phyloP scores from a whole-genome alignment of 2,888 invertebrate species.

The Chrysina gloriosa region DNA sequence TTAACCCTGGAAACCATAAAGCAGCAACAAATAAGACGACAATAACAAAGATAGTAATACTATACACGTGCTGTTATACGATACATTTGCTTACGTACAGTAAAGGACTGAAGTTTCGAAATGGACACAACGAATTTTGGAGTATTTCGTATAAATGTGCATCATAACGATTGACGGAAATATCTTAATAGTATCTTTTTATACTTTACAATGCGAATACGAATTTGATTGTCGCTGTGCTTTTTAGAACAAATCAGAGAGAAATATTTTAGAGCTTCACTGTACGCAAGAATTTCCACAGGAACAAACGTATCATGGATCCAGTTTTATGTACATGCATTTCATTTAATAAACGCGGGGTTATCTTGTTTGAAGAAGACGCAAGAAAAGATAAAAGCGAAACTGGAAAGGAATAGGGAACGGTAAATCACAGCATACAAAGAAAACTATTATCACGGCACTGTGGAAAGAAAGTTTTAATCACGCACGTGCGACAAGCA shows the following conservation, averaged over 20 bases:
- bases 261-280: not conserved
- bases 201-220: too few species aligned
- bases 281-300: not conserved
- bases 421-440: not conserved
- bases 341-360: constrained; percentile 8
- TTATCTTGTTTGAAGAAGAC: constrained; percentile 29
- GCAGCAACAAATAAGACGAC: constrained; percentile 4
- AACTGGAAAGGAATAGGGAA: constrained; percentile 14
- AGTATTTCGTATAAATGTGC: too few species aligned
- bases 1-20: constrained; percentile 17
- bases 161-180: too few species aligned
- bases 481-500: constrained; percentile 1
- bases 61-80: constrained; percentile 4
- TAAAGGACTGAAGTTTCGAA: not conserved
- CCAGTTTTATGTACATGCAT: not conserved
- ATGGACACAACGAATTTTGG: too few species aligned
- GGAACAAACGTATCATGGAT: too few species aligned
- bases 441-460: constrained; percentile 18
- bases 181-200: too few species aligned
- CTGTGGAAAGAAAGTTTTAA: constrained; percentile 15
- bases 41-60: constrained; percentile 19
- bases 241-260: too few species aligned
- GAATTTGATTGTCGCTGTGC: too few species aligned
- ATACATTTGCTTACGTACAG: not conserved
- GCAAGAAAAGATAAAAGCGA: constrained; percentile 10